Percentiles rank a stretch among this genome's conserved stretches.
phyloP scores from a whole-genome alignment of 2,797 vertebrate species.

The Labroides dimidiatus region DNA sequence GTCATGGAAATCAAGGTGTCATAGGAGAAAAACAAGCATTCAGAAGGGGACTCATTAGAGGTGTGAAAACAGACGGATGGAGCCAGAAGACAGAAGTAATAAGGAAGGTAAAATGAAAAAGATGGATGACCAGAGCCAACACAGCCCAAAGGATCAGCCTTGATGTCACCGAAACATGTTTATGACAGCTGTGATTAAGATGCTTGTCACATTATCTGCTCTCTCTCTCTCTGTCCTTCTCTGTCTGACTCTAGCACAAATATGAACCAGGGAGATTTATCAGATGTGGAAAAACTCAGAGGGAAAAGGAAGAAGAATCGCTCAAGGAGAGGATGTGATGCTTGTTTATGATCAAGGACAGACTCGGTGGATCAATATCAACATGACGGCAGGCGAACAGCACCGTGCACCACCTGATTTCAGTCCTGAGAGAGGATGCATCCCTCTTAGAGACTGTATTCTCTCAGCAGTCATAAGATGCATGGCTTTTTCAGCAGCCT shows the following conservation, averaged over 20 bases:
- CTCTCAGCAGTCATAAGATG: too few species aligned
- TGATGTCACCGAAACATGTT: constrained; percentile 13
- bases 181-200: constrained; percentile 53
- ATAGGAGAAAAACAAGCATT: constrained; percentile 58
- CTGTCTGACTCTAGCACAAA: constrained; percentile 1
- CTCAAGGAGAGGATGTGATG: background rate
- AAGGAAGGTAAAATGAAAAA: constrained; percentile 50
- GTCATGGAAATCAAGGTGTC: constrained; percentile 37
- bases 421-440: background rate
- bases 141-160: constrained; percentile 12
- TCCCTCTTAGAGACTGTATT: background rate
- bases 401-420: background rate
- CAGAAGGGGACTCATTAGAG: constrained; percentile 73
- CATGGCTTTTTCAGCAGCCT: background rate
- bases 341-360: background rate
- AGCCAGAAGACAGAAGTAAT: constrained; percentile 35
- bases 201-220: constrained; percentile 9
- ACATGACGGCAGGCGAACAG: background rate
- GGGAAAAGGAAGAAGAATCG: background rate
- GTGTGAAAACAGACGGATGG: constrained; percentile 42
- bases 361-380: constrained; percentile 6
- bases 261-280: background rate
- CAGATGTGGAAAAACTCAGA: background rate
- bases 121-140: constrained; percentile 48
- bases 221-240: background rate